phyloP scores from a whole-genome alignment of 2,113 vertebrate species.

The Columbina picui region DNA sequence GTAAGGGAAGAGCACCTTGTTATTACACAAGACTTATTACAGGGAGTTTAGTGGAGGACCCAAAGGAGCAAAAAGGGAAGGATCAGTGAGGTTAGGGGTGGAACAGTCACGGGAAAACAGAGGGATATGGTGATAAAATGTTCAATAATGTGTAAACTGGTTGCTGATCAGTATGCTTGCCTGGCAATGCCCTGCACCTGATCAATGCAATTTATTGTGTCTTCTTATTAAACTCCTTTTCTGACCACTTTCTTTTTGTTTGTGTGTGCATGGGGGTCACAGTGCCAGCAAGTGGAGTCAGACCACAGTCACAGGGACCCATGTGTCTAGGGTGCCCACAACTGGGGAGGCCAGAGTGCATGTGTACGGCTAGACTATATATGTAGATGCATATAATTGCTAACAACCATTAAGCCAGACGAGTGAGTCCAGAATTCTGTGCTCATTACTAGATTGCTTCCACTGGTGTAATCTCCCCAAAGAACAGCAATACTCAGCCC shows the following conservation, averaged over 20 bases:
- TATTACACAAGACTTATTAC: not conserved
- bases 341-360: accelerated
- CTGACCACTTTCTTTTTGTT: not conserved
- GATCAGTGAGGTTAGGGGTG: not conserved
- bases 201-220: not conserved
- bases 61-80: not conserved
- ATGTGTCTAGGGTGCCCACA: not conserved
- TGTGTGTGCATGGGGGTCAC: not conserved
- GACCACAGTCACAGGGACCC: accelerated
- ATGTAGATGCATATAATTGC: not conserved
- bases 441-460: not conserved
- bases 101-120: not conserved
- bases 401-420: not conserved
- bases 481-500: not conserved
- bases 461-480: too few species aligned
- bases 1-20: not conserved
- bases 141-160: not conserved
- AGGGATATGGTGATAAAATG: not conserved
- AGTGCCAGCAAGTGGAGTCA: not conserved
- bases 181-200: not conserved
- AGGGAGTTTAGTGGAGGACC: not conserved
- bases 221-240: not conserved
- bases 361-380: not conserved
- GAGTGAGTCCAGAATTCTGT: not conserved
- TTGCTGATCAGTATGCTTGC: not conserved